Percentiles rank a stretch among this genome's conserved stretches.
phyloP scores from a whole-genome alignment of 2,888 invertebrate genomes.

The Masnerella sp. region DNA sequence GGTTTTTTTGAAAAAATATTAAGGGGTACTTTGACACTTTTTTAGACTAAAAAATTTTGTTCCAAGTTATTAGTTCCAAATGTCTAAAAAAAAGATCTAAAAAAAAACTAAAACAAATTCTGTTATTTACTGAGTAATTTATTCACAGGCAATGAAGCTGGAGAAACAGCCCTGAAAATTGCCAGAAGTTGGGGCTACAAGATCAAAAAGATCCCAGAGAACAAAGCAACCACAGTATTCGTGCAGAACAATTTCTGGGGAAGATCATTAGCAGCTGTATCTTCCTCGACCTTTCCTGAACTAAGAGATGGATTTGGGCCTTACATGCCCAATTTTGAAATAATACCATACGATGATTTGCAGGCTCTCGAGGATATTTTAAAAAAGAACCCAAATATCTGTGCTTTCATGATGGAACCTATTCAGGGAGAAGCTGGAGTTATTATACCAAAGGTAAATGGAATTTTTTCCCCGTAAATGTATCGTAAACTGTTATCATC shows the following conservation, averaged over 20 bases:
- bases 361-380: conserved; percentile 81
- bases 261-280: conserved; percentile 87
- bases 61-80: too few relatives aligned
- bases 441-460: conserved; percentile 81
- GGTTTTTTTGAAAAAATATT: too few relatives aligned
- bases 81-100: too few relatives aligned
- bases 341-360: conserved; percentile 87
- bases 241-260: conserved; percentile 91
- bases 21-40: too few relatives aligned
- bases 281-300: conserved; percentile 86
- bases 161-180: conserved; percentile 88
- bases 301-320: conserved; percentile 87
- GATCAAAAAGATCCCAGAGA: conserved; percentile 84
- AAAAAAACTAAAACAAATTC: too few relatives aligned
- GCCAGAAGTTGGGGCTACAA: conserved; percentile 90
- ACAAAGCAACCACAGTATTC: conserved; percentile 86
- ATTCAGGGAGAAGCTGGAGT: conserved; percentile 94
- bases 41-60: too few relatives aligned
- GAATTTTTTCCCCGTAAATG: neutral
- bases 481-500: neutral
- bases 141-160: conserved; percentile 85
- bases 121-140: neutral
- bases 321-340: conserved; percentile 86
- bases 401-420: conserved; percentile 92
- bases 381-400: conserved; percentile 82